A percentile compares a stretch with the other conserved stretches of the same genome.
Conservation (phyloP, 2,113 vertebrate genomes). For the Indicator maculatus region DNA sequence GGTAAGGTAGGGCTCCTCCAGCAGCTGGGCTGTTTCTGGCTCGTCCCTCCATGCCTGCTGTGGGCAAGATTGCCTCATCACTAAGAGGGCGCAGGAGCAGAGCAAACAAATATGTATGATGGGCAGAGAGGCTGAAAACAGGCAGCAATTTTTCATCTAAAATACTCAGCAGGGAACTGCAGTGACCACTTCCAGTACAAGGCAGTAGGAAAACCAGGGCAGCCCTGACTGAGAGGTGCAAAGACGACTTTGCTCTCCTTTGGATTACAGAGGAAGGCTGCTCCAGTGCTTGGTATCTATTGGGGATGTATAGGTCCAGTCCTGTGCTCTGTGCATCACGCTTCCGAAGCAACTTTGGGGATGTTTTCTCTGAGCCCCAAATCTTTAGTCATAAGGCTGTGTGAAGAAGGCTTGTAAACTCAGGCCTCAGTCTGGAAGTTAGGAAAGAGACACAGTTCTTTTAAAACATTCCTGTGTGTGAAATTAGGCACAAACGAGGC, state of each 20-base stretch:
- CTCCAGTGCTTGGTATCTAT: neutral
- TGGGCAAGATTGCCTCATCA: neutral
- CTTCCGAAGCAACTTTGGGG: neutral
- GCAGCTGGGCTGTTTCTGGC: neutral
- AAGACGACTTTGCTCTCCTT: neutral
- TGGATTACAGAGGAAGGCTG: neutral
- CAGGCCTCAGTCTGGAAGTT: too few relatives aligned
- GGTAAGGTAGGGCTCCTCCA: neutral
- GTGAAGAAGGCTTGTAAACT: neutral
- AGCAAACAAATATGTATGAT: neutral
- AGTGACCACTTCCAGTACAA: rapidly evolving
- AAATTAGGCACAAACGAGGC: too few relatives aligned
- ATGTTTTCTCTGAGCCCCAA: neutral
- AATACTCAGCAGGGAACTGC: neutral
- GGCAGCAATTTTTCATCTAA: neutral
- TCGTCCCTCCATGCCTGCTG: rapidly evolving
- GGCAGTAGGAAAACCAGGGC: neutral
- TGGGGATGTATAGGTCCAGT: neutral
- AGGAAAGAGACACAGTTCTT: too few relatives aligned
- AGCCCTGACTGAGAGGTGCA: rapidly evolving
- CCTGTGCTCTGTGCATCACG: neutral
- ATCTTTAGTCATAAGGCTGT: neutral
- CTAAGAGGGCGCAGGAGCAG: neutral
- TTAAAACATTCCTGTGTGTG: too few relatives aligned
- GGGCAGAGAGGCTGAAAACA: neutral